A percentile compares a stretch with the other conserved stretches of the same genome.
Conservation (phyloP, 2,113 vertebrate genomes). For the Pampusana beccarii region DNA sequence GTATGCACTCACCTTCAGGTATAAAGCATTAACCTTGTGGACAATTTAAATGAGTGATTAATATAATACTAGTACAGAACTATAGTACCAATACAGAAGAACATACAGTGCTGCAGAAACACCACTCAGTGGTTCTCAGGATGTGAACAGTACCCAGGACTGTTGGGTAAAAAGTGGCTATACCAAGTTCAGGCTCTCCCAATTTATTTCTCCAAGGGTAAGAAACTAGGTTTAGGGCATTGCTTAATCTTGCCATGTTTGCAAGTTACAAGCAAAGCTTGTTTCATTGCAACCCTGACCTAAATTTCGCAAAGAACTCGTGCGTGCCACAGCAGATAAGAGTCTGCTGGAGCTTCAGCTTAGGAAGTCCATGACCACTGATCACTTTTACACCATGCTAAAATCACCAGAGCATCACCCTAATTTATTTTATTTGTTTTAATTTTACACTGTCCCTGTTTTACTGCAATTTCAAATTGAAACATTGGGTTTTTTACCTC, state of each 20-base stretch:
- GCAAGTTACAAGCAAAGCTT: background rate
- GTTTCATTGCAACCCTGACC: conserved; percentile 23
- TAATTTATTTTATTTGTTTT: background rate
- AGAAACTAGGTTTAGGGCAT: background rate
- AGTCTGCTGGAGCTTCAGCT: background rate
- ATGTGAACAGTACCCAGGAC: background rate
- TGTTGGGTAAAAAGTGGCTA: background rate
- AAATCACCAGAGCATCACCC: background rate
- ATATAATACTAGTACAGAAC: background rate
- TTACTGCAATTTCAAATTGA: background rate
- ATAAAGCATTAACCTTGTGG: background rate
- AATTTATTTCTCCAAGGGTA: background rate
- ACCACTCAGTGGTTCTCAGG: background rate
- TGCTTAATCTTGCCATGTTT: background rate
- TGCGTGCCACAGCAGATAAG: background rate
- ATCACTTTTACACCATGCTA: accelerated
- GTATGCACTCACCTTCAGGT: background rate
- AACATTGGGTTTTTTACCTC: background rate
- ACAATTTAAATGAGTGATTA: background rate
- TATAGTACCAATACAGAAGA: background rate
- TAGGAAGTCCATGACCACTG: background rate
- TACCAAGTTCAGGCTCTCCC: background rate
- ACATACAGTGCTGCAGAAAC: background rate
- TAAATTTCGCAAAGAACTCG: background rate
- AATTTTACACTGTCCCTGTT: background rate